Percentiles rank a stretch among this genome's conserved stretches.
Evolutionary conservation across 2,888 invertebrate species (phyloP).

Genomic region (Ophonus ardosiacus): DNA sequence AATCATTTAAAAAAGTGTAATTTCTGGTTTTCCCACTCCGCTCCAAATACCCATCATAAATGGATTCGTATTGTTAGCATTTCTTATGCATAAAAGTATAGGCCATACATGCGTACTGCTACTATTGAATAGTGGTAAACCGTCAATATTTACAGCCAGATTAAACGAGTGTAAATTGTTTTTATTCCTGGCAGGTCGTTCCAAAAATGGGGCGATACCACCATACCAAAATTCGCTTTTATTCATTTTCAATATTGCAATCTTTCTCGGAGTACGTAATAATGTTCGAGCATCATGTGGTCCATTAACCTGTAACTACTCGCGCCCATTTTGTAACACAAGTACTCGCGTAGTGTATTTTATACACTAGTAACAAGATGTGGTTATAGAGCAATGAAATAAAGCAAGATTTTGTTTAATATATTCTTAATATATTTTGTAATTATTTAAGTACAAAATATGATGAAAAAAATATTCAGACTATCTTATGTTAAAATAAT

Average conservation of each 20-base stretch:
- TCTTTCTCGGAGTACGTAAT: slow-evolving; percentile 51
- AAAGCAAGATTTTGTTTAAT: too few relatives aligned
- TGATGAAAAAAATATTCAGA: too few relatives aligned
- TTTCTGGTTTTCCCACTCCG: slow-evolving; percentile 64
- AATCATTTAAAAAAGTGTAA: slow-evolving; percentile 65
- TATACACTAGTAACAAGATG: too few relatives aligned
- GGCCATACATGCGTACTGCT: slow-evolving; percentile 61
- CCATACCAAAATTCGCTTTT: slow-evolving; percentile 61
- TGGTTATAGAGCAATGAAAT: too few relatives aligned
- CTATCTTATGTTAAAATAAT: too few relatives aligned
- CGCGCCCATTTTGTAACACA: too few relatives aligned
- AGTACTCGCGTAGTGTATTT: too few relatives aligned
- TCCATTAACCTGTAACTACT: too few relatives aligned
- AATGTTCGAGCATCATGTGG: slow-evolving; percentile 64
- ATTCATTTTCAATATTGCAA: slow-evolving; percentile 50
- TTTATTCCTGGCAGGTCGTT: not conserved
- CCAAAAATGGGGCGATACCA: slow-evolving; percentile 46
- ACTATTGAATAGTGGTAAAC: slow-evolving; percentile 63
- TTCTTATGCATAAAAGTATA: slow-evolving; percentile 28
- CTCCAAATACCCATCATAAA: slow-evolving; percentile 15
- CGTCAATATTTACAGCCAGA: slow-evolving; percentile 64
- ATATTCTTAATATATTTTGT: too few relatives aligned
- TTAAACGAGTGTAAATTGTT: not conserved
- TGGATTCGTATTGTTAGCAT: not conserved
- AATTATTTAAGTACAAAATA: too few relatives aligned